phyloP scores from a whole-genome alignment of 1,140 invertebrate genomes.

The Ips nitidus region DNA sequence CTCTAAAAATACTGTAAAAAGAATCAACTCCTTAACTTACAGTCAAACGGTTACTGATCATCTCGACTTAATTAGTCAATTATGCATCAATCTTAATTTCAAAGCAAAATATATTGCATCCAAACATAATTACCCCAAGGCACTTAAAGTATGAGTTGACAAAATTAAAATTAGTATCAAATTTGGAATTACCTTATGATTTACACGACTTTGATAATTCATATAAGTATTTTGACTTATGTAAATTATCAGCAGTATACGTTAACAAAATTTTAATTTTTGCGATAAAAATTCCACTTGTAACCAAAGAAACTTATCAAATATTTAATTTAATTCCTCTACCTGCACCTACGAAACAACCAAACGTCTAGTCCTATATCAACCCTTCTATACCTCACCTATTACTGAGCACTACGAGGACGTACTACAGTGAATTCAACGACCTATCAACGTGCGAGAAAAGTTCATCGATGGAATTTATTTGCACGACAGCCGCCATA shows the following conservation, averaged over 20 bases:
- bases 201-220: too few relatives aligned
- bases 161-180: constrained; percentile 18
- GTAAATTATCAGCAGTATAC: too few relatives aligned
- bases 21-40: too few relatives aligned
- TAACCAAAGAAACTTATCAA: constrained; percentile 3
- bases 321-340: constrained; percentile 18
- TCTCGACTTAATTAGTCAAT: too few relatives aligned
- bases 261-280: constrained; percentile 11
- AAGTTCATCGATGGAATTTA: too few relatives aligned
- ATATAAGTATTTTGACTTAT: too few relatives aligned
- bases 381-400: constrained; percentile 18
- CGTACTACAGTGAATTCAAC: constrained; percentile 17
- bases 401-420: constrained; percentile 22
- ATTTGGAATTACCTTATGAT: constrained; percentile 20
- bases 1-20: too few relatives aligned
- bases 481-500: too few relatives aligned
- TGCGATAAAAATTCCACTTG: constrained; percentile 14
- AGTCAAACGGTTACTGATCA: too few relatives aligned
- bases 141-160: constrained; percentile 4
- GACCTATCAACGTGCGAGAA: constrained; percentile 13
- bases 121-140: constrained; percentile 20
- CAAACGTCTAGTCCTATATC: constrained; percentile 23
- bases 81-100: too few relatives aligned
- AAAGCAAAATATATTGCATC: constrained; percentile 36
- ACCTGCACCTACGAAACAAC: neutral